phyloP scores from a whole-genome alignment of 2,797 vertebrate species.

The Sparus aurata region DNA sequence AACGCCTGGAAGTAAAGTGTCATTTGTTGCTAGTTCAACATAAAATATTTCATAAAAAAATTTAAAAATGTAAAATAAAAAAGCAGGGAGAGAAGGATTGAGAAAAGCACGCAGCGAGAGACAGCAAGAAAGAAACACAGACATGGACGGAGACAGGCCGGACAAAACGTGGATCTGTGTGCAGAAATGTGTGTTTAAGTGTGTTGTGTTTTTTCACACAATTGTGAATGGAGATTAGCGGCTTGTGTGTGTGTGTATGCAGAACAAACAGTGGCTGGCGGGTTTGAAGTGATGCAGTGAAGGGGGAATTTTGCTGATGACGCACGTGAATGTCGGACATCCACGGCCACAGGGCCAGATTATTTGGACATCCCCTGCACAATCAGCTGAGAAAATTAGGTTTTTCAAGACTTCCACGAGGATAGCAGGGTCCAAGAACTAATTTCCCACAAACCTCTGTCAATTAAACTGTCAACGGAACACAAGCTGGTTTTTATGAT shows the following conservation, averaged over 20 bases:
- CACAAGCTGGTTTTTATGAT: slow-evolving; percentile 23
- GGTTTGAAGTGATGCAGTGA: slow-evolving; percentile 54
- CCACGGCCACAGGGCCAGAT: slow-evolving; percentile 8
- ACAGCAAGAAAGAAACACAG: neutral
- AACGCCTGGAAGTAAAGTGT: neutral
- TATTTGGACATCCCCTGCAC: neutral
- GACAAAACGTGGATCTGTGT: slow-evolving; percentile 1
- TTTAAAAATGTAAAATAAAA: too few relatives aligned
- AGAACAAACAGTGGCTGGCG: slow-evolving; percentile 34
- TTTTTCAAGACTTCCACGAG: neutral
- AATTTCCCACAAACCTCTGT: neutral
- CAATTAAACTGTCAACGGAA: neutral
- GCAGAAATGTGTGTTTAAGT: slow-evolving; percentile 16
- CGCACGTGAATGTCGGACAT: slow-evolving; percentile 31
- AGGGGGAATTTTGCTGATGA: slow-evolving; percentile 51
- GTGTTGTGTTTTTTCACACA: slow-evolving; percentile 25
- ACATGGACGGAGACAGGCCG: neutral
- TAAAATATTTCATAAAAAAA: neutral
- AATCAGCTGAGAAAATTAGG: neutral
- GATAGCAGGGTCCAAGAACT: neutral
- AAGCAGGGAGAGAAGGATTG: neutral
- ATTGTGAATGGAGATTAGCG: slow-evolving; percentile 13
- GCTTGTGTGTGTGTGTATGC: slow-evolving; percentile 15
- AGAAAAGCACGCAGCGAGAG: neutral
- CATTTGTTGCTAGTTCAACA: neutral